Evolutionary conservation across 30 jellyfish, hydroid and myxozoan species (phyloP), one percentile per base, ranked within the genome.

Genomic region (Cassiopea andromeda): DNA sequence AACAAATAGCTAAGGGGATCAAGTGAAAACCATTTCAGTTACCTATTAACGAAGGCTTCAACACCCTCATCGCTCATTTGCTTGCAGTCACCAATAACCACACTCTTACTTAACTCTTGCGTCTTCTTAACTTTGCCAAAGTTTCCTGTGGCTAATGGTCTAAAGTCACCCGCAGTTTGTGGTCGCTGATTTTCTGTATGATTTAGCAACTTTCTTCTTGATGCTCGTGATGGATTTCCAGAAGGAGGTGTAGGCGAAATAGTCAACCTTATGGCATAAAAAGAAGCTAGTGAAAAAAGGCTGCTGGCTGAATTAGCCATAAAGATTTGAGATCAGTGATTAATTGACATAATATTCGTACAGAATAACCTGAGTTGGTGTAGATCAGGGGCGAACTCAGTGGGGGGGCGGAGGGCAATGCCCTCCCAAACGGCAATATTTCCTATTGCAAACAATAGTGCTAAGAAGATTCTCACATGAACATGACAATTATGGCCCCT

Each of bases 171-270:
- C 3, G 90, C 94, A 49, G 94, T 87, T 69, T 87, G 94, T 1
- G 94, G 94, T 8, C 94, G 94, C 13, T 77, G 76, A 1, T 77
- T 87, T 72, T 87, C 94, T 16, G 73, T 17, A 44, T 61, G 60
- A 13, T 66, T 72, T 60, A 61, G 81, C 1, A 60, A 84, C 43
- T 76, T 60, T 66, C 94, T 75, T 38, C 85, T 60, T 1, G 69
- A 57, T 48, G 94, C 77, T 1, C 94, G 82, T 3, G 90, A 27
- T 10, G 94, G 94, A 64, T 87, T 81, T 48, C 94, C 94, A 10
- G 94, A 81, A 1, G 94, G 94, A 18, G 94, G 94, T 2, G 94
- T 87, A 38, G 94, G 94, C 47, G 94, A 87, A 12, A 87, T 15
- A 12, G 94, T 45, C 2, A 14, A 19, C 43, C 93, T 86, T 57